Evolutionary conservation across 2,113 vertebrate species (phyloP).

Genomic region (Thalassarche chlororhynchos): DNA sequence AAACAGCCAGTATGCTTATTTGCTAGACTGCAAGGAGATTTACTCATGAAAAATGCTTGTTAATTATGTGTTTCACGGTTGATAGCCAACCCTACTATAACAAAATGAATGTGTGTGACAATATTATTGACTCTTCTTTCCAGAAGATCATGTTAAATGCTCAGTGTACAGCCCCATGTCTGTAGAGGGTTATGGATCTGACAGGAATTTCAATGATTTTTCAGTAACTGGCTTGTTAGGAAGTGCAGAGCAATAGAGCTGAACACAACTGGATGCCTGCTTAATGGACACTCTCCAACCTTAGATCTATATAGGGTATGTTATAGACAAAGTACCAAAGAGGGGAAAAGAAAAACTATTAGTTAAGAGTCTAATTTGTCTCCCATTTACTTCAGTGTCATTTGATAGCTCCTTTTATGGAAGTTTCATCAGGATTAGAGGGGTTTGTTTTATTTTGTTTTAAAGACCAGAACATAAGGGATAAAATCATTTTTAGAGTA

Average conservation of each 20-base stretch:
- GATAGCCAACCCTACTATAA: not conserved
- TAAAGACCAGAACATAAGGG: not conserved
- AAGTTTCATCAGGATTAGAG: not conserved
- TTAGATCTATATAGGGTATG: not conserved
- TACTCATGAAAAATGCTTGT: not conserved
- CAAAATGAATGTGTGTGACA: not conserved
- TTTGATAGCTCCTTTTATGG: not conserved
- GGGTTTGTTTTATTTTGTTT: not conserved
- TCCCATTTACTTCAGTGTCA: not conserved
- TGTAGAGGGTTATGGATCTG: not conserved
- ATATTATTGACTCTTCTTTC: slow-evolving; percentile 1
- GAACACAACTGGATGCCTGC: not conserved
- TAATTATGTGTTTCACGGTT: not conserved
- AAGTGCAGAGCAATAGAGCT: not conserved
- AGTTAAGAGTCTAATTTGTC: not conserved
- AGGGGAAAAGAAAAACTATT: not conserved
- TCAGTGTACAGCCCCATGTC: not conserved
- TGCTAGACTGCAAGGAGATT: not conserved
- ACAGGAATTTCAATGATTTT: not conserved
- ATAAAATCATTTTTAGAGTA: not conserved
- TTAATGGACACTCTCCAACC: not conserved
- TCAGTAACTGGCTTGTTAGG: not conserved
- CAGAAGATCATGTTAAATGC: not conserved
- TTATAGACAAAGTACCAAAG: not conserved
- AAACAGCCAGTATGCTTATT: not conserved